A percentile compares a stretch with the other conserved stretches of the same genome.
phyloP scores from a whole-genome alignment of 2,113 vertebrate genomes.

The Chaetodon trifascialis region DNA sequence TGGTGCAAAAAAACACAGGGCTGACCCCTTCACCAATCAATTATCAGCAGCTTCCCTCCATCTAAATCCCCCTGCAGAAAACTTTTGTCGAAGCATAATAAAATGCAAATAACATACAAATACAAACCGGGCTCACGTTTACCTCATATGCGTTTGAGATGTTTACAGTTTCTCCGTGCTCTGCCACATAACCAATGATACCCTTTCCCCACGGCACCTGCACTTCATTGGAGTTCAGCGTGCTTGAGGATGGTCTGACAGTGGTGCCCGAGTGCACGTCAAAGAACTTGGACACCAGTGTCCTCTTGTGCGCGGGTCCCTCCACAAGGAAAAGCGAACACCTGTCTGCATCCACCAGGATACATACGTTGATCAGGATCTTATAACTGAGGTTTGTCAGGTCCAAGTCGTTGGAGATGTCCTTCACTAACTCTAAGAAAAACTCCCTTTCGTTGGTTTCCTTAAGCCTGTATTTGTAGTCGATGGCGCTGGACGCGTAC shows the following conservation, averaged over 20 bases:
- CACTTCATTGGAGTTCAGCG: constrained; percentile 83
- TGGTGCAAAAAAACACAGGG: neutral
- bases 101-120: neutral
- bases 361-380: constrained; percentile 86
- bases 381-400: constrained; percentile 86
- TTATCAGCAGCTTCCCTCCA: neutral
- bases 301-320: constrained; percentile 85
- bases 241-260: constrained; percentile 82
- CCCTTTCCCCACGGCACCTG: constrained; percentile 87
- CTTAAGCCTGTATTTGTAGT: constrained; percentile 85
- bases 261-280: constrained; percentile 86
- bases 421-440: constrained; percentile 86
- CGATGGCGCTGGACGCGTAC: constrained; percentile 85
- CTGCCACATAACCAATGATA: constrained; percentile 87
- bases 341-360: constrained; percentile 85
- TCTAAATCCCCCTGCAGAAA: neutral
- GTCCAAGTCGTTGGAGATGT: constrained; percentile 86
- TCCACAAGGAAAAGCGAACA: constrained; percentile 87
- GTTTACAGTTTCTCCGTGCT: constrained; percentile 87
- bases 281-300: constrained; percentile 86
- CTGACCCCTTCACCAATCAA: neutral
- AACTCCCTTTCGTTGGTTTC: constrained; percentile 86
- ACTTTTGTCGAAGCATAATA: neutral
- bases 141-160: constrained; percentile 86
- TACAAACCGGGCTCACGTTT: constrained; percentile 4